Base-by-base conservation (phyloP, 2,888 invertebrate species). In the Ochropleura leucogaster region DNA sequence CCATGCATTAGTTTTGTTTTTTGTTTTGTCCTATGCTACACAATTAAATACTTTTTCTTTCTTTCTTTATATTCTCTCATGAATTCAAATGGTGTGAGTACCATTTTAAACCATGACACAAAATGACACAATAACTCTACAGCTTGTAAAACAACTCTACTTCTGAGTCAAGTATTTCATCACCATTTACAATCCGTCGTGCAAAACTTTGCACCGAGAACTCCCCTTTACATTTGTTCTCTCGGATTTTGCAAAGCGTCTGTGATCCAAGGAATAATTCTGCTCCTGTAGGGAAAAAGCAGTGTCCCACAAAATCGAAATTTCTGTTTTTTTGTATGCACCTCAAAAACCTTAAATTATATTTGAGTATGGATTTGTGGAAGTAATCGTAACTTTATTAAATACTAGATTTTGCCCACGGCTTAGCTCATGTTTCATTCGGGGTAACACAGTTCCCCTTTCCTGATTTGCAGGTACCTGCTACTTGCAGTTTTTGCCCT, bases 231-330 rank as follows among this genome's bases (percentile, higher is more conserved):
- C 57, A 77, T 74, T 85, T 82, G 70, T 82, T 69, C 73, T 18
- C 70, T 63, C 57, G 62, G 82, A 75, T 80, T 84, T 77, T 10
- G 62, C 60, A 77, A 74, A 82, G 78, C 68, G 78, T 63, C 69
- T 67, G 53, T 62, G 72, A 81, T 86, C 77, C 78, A 49, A n/a
- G 46, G 68, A 79, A 74, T 79, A 84, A 87, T 90, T 85, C 81
- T 62, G 62, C 0, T 14, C 62, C 44, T 12, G 44, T 62, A 0
- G n/a, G 44, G 6, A 44, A 62, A 6, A 7, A 8, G 7, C 62
- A 0, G n/a, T 44, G 20, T 44, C 44, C 44, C 44, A 20, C n/a
- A n/a, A 62, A n/a, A n/a, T 6, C 0, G 8, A 18, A 40, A 18
- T 0, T 59, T 18, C 18, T 0, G 16, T 8, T 59, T 59, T 59